A percentile compares a stretch with the other conserved stretches of the same genome.
These are phyloP conservation scores for Drosophila nr. fundita DNA, from an alignment of 2,888 invertebrate species.

Conservation along the genomic window DNA sequence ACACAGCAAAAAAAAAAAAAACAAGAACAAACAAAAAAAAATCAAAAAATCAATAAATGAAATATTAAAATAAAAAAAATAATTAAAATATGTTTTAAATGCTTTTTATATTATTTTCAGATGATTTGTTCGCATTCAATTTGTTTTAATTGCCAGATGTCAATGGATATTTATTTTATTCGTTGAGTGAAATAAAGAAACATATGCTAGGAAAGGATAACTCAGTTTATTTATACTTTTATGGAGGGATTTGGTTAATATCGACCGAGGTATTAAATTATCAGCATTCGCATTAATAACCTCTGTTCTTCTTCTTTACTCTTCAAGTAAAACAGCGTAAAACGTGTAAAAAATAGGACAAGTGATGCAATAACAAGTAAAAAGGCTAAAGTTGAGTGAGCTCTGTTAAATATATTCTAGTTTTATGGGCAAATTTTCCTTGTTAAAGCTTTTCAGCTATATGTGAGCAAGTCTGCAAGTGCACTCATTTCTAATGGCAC, in stretches of 20 bases:
- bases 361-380: no score
- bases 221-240: background rate
- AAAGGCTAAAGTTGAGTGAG: no score
- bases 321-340: background rate
- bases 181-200: background rate
- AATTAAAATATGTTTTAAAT: constrained; percentile 32
- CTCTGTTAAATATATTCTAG: no score
- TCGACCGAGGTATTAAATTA: background rate
- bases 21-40: constrained; percentile 28
- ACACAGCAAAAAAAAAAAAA: constrained; percentile 41
- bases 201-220: background rate
- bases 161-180: background rate
- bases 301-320: constrained; percentile 13
- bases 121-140: constrained; percentile 23
- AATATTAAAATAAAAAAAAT: constrained; percentile 30
- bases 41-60: constrained; percentile 19
- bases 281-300: background rate
- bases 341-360: no score
- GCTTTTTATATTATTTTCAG: constrained; percentile 37
- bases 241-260: background rate
- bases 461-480: no score
- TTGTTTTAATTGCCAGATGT: constrained; percentile 27
- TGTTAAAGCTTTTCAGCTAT: no score
- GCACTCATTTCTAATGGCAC: no score
- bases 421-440: no score